Evolutionary conservation across 1,140 invertebrate species (phyloP).

Genomic region (Homarus americanus): DNA sequence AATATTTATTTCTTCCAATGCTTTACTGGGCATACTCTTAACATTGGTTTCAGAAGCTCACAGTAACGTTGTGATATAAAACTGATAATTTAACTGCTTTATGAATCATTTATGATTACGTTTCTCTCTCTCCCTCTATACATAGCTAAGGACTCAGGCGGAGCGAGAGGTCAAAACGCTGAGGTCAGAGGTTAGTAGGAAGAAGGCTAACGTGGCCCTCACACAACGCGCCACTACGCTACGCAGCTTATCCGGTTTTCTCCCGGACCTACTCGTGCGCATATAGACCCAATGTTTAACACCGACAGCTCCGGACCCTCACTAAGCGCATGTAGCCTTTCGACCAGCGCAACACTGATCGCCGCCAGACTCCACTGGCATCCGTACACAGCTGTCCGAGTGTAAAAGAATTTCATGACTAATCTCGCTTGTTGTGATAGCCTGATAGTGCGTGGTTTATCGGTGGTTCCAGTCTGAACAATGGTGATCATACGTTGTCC

Average conservation of each 20-base stretch:
- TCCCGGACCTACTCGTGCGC: constrained; percentile 26
- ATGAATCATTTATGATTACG: no score
- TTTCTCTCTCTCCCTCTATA: no score
- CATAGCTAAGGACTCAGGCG: constrained; percentile 61
- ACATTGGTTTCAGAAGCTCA: no score
- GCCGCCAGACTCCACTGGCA: background rate
- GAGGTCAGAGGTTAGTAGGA: constrained; percentile 69
- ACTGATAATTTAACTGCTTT: no score
- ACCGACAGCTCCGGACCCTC: no score
- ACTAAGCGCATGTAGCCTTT: background rate
- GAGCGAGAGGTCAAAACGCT: constrained; percentile 70
- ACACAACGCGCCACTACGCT: constrained; percentile 47
- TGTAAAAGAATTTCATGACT: background rate
- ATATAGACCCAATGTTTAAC: constrained; percentile 13
- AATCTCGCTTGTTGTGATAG: background rate
- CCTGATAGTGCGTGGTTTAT: no score
- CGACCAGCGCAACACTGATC: no score
- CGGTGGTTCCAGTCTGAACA: background rate
- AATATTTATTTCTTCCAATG: no score
- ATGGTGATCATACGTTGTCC: background rate
- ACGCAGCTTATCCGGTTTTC: background rate
- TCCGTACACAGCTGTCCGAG: no score
- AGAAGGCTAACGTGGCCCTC: constrained; percentile 71
- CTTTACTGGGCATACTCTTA: no score
- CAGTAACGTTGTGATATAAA: no score